Percentiles rank a stretch among this genome's conserved stretches.
Conservation (phyloP, 2,797 vertebrate species). For the Choloepus didactylus region DNA sequence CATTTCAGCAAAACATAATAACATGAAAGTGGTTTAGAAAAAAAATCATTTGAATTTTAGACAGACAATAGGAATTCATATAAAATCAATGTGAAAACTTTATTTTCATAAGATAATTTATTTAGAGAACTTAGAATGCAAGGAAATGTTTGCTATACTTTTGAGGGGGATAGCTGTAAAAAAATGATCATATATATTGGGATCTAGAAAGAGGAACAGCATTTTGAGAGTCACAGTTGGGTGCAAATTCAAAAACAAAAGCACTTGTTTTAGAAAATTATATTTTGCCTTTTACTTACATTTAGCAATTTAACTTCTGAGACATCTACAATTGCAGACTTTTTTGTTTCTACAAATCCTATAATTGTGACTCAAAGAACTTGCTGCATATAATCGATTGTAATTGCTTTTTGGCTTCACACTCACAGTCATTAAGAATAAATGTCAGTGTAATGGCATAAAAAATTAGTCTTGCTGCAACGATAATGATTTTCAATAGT, state of each 20-base stretch:
- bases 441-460: conserved; percentile 74
- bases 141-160: conserved; percentile 30
- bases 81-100: conserved; percentile 59
- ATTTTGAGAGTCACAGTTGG: background rate
- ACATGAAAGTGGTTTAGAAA: conserved; percentile 25
- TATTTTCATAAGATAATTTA: conserved; percentile 37
- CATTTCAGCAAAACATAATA: background rate
- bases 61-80: background rate
- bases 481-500: conserved; percentile 79
- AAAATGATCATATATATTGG: background rate
- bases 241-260: background rate
- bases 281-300: conserved; percentile 50
- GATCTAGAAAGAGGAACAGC: background rate
- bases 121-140: conserved; percentile 51
- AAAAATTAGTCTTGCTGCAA: conserved; percentile 71
- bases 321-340: background rate
- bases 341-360: conserved; percentile 58
- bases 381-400: conserved; percentile 69
- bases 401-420: conserved; percentile 77
- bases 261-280: conserved; percentile 24
- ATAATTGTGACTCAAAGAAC: conserved; percentile 61
- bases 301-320: conserved; percentile 52
- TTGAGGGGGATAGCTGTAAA: background rate
- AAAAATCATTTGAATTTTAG: conserved; percentile 53
- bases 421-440: conserved; percentile 76